Conservation (phyloP, 2,888 invertebrate genomes). For the Theodoxus fluviatilis region DNA sequence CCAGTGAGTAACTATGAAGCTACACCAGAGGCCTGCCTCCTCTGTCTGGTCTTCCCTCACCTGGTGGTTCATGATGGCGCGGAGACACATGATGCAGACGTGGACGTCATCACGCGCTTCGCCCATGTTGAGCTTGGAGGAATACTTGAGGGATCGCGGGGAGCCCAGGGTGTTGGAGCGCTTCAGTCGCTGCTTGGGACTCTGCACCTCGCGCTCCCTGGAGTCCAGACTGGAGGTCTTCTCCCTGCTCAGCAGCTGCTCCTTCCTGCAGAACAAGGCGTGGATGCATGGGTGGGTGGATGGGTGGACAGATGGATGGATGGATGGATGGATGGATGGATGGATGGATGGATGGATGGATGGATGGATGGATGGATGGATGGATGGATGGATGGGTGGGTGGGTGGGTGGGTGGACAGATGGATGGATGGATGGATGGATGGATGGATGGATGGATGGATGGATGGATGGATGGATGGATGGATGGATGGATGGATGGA, state of each 20-base stretch:
- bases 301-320: too few species aligned
- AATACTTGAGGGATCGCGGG: conserved; percentile 49
- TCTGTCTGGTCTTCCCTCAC: too few species aligned
- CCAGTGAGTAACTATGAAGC: neutral
- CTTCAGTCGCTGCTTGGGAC: conserved; percentile 45
- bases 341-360: too few species aligned
- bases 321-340: too few species aligned
- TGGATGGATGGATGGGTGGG: too few species aligned
- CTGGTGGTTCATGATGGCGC: conserved; percentile 99
- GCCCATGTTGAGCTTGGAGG: conserved; percentile 61
- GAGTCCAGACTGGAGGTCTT: conserved; percentile 57
- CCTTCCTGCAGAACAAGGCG: conserved; percentile 43
- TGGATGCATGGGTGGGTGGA: too few species aligned
- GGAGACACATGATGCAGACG: conserved; percentile 97
- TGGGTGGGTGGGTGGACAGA: too few species aligned
- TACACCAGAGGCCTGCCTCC: neutral
- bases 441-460: too few species aligned
- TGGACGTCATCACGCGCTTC: conserved; percentile 93
- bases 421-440: too few species aligned
- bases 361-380: too few species aligned
- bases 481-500: too few species aligned
- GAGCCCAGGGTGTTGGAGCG: conserved; percentile 57
- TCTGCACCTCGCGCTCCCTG: conserved; percentile 47
- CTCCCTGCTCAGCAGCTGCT: conserved; percentile 55
- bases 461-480: too few species aligned